Percentiles rank a stretch among this genome's conserved stretches.
phyloP scores from a whole-genome alignment of 2,888 invertebrate genomes.

The Leucoma salicis region DNA sequence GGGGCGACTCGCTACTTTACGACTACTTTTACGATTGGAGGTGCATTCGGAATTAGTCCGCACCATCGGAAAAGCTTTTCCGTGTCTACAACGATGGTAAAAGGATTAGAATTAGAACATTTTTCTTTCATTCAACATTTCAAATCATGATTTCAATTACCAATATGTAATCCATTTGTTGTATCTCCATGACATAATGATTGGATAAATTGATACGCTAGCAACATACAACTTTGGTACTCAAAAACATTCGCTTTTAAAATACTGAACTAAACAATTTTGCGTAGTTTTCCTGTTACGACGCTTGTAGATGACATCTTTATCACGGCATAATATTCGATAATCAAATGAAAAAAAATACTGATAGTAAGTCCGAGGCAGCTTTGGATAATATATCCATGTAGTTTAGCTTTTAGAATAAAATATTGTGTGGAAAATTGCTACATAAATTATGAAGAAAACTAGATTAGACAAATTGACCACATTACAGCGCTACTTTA shows the following conservation, averaged over 20 bases:
- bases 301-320: constrained; percentile 30
- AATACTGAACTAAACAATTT: constrained; percentile 50
- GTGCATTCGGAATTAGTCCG: constrained; percentile 80
- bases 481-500: no score
- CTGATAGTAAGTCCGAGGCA: constrained; percentile 40
- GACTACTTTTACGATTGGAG: constrained; percentile 82
- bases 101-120: constrained; percentile 74
- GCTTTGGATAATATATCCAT: constrained; percentile 52
- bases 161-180: constrained; percentile 1
- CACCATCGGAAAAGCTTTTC: constrained; percentile 73
- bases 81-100: constrained; percentile 76
- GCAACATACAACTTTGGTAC: constrained; percentile 39
- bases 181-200: constrained; percentile 6
- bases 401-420: no score
- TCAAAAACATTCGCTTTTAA: constrained; percentile 47
- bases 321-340: constrained; percentile 27
- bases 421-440: no score
- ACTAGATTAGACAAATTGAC: no score
- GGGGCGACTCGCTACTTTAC: constrained; percentile 78
- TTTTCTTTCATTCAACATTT: constrained; percentile 38
- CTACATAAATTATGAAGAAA: no score
- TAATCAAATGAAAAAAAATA: constrained; percentile 51
- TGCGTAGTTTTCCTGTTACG: constrained; percentile 26
- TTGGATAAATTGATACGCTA: constrained; percentile 16
- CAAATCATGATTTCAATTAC: constrained; percentile 16